Percentiles rank a stretch among this genome's conserved stretches.
These are phyloP conservation scores for Peromyscus aztecus DNA, from an alignment of 2,797 vertebrate genomes.

Conservation along the genomic window DNA sequence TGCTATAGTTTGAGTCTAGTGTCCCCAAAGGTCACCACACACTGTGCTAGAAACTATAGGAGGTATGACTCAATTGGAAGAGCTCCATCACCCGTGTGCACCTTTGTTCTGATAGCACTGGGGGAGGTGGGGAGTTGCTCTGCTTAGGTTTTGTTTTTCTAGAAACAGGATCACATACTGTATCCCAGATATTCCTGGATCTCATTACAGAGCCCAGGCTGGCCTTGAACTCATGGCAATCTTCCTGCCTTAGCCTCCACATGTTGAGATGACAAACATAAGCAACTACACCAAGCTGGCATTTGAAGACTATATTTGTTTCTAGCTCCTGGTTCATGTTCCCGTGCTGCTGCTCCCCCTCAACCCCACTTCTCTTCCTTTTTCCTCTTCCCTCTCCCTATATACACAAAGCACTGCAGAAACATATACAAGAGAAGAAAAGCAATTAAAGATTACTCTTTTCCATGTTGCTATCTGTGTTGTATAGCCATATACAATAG, in stretches of 20 bases:
- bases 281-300: neutral
- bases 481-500: neutral
- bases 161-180: neutral
- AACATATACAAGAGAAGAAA: conserved; percentile 15
- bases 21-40: neutral
- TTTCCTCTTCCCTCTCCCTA: neutral
- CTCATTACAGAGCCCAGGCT: neutral
- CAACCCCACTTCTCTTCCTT: neutral
- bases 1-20: neutral
- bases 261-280: neutral
- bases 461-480: neutral
- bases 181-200: neutral
- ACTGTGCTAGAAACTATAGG: neutral
- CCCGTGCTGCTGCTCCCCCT: no score
- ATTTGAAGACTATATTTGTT: neutral
- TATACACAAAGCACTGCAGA: neutral
- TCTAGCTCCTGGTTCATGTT: neutral
- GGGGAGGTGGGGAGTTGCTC: neutral
- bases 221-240: neutral
- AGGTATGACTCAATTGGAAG: neutral
- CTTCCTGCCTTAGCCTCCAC: neutral
- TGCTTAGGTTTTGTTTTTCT: neutral
- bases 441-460: conserved; percentile 4
- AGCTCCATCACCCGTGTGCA: neutral
- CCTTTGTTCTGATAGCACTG: neutral